phyloP scores from a whole-genome alignment of 1,140 invertebrate genomes.

The Micrasema minimum region DNA sequence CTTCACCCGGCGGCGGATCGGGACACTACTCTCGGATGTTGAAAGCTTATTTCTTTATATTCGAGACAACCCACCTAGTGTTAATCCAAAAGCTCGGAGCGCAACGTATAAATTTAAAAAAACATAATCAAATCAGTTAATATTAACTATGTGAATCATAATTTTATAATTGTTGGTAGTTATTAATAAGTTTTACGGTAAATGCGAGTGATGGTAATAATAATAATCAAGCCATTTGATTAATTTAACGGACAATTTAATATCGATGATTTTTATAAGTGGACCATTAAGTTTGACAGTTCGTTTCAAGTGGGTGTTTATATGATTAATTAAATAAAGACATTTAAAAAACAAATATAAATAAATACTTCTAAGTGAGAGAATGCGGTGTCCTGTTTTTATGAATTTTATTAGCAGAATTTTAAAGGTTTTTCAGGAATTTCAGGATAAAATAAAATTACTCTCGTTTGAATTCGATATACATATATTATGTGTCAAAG shows the following conservation, averaged over 20 bases:
- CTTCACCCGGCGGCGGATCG: conserved; percentile 34
- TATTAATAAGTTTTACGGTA: background rate
- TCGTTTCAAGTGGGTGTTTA: conserved; percentile 8
- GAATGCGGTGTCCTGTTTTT: too few species aligned
- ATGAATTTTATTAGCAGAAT: too few species aligned
- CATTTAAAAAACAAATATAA: too few species aligned
- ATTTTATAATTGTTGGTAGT: background rate
- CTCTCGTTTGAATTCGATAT: too few species aligned
- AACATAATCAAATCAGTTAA: too few species aligned
- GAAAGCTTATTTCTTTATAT: background rate
- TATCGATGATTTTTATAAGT: background rate
- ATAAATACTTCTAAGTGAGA: too few species aligned
- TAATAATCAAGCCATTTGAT: background rate
- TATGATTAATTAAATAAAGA: conserved; percentile 4
- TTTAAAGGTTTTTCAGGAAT: too few species aligned
- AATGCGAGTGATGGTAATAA: conserved; percentile 2
- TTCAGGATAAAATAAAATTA: too few species aligned
- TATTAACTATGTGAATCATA: conserved; percentile 22
- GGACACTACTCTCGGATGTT: conserved; percentile 18
- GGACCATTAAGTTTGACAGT: conserved; percentile 7
- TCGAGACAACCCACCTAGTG: conserved; percentile 5
- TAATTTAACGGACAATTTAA: background rate
- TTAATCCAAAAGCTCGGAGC: too few species aligned
- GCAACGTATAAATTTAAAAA: too few species aligned
- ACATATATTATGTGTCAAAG: too few species aligned